Percentiles rank a stretch among this genome's conserved stretches.
These are phyloP conservation scores for Peromyscus polionotus DNA, from an alignment of 2,113 vertebrate species.

Conservation along the genomic window DNA sequence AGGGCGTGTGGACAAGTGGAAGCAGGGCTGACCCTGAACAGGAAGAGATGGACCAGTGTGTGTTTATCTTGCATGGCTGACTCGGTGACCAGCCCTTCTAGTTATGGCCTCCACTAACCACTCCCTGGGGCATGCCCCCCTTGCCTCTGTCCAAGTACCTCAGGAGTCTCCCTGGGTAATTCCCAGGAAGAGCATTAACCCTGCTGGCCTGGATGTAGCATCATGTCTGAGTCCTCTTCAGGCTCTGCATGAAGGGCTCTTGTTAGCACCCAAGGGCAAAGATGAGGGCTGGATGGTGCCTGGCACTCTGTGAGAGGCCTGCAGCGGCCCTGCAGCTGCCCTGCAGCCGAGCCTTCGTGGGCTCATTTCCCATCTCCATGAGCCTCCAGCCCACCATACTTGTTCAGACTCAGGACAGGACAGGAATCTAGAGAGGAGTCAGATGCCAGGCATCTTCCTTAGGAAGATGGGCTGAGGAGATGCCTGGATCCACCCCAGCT, in stretches of 20 bases:
- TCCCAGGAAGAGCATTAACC: not conserved
- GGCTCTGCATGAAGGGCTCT: not conserved
- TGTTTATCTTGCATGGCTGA: not conserved
- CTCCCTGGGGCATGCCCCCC: not conserved
- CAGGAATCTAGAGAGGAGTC: not conserved
- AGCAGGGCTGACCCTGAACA: not conserved
- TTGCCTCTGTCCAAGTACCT: not conserved
- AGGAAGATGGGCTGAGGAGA: not conserved
- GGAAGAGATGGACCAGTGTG: not conserved
- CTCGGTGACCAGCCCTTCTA: not conserved
- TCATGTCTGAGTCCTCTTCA: not conserved
- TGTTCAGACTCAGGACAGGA: not conserved
- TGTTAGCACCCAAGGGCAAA: not conserved
- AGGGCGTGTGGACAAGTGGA: not conserved
- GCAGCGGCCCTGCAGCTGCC: not conserved
- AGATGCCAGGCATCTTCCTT: not conserved
- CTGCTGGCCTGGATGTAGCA: not conserved
- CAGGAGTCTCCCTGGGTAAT: not conserved
- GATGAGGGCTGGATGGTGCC: not conserved
- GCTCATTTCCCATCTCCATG: not conserved
- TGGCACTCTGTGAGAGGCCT: not conserved
- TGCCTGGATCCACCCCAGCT: not conserved
- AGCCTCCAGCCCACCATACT: not conserved
- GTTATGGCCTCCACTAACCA: not conserved
- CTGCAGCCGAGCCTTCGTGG: not conserved